Conservation (phyloP, 2,888 invertebrate genomes). For the Leucophenga montana region DNA sequence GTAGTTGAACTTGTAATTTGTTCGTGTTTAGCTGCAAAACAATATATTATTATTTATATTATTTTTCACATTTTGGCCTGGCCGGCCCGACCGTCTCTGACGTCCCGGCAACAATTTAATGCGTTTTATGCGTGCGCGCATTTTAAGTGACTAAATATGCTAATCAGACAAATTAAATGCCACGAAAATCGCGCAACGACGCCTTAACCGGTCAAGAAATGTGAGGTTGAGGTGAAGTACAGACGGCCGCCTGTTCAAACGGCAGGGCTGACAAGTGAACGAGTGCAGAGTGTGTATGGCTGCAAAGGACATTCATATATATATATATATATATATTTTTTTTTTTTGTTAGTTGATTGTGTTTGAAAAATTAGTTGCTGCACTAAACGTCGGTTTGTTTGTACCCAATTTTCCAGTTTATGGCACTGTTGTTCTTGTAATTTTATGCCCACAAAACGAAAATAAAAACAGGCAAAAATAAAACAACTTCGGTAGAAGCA, state of each 20-base stretch:
- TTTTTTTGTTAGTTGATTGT: not conserved
- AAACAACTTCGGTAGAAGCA: not conserved
- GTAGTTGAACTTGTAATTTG: slow-evolving; percentile 15
- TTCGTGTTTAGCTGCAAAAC: slow-evolving; percentile 3
- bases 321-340: too few relatives aligned
- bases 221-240: not conserved
- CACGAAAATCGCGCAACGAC: slow-evolving; percentile 2
- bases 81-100: too few relatives aligned
- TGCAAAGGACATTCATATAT: too few relatives aligned
- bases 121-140: slow-evolving; percentile 66
- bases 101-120: slow-evolving; percentile 48
- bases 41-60: not conserved
- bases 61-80: too few relatives aligned
- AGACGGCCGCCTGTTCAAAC: too few relatives aligned
- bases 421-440: slow-evolving; percentile 8
- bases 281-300: not conserved
- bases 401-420: not conserved
- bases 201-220: not conserved
- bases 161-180: slow-evolving; percentile 30
- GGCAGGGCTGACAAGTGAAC: not conserved
- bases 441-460: slow-evolving; percentile 15
- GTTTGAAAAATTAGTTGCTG: slow-evolving; percentile 5
- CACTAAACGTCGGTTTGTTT: slow-evolving; percentile 24
- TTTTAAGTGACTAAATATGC: slow-evolving; percentile 61
- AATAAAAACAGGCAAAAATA: not conserved